A percentile compares a stretch with the other conserved stretches of the same genome.
Evolutionary conservation across 2,797 vertebrate species (phyloP).

Genomic region (Aeoliscus strigatus): DNA sequence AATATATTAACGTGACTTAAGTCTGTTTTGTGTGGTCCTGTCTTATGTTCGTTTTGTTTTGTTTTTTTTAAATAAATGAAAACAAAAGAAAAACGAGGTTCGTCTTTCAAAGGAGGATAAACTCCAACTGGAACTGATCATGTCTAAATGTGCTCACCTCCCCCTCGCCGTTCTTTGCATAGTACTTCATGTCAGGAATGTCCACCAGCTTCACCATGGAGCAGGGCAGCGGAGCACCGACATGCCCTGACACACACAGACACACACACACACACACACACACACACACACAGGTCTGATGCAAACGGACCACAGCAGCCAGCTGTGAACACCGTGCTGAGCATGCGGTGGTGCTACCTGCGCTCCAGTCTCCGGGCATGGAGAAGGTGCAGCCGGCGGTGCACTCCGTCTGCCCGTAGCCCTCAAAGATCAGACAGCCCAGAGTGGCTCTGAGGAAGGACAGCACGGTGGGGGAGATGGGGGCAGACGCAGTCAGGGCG

Average conservation of each 20-base stretch:
- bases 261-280: too few species aligned
- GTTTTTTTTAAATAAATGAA: too few species aligned
- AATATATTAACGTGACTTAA: too few species aligned
- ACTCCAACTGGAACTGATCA: too few species aligned
- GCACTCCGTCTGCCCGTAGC: conserved; percentile 97
- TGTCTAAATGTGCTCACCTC: conserved; percentile 77
- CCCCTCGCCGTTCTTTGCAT: conserved; percentile 90
- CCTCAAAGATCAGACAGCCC: conserved; percentile 84
- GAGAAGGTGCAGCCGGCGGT: conserved; percentile 97
- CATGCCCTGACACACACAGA: conserved; percentile 94
- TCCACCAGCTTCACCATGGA: conserved; percentile 93
- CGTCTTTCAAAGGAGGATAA: too few species aligned
- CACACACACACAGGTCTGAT: too few species aligned
- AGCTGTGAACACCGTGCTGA: too few species aligned
- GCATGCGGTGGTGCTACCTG: conserved; percentile 73
- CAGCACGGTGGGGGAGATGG: conserved; percentile 76
- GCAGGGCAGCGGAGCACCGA: conserved; percentile 94
- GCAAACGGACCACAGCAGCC: too few species aligned
- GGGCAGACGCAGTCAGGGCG: conserved; percentile 76
- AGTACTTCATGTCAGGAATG: conserved; percentile 96
- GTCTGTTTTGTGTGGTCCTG: too few species aligned
- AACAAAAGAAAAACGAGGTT: too few species aligned
- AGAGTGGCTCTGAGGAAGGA: conserved; percentile 78
- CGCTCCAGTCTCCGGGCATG: conserved; percentile 96
- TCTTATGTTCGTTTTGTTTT: too few species aligned